Evolutionary conservation across 1,140 invertebrate genomes (phyloP).

Genomic region (Lycorma delicatula): DNA sequence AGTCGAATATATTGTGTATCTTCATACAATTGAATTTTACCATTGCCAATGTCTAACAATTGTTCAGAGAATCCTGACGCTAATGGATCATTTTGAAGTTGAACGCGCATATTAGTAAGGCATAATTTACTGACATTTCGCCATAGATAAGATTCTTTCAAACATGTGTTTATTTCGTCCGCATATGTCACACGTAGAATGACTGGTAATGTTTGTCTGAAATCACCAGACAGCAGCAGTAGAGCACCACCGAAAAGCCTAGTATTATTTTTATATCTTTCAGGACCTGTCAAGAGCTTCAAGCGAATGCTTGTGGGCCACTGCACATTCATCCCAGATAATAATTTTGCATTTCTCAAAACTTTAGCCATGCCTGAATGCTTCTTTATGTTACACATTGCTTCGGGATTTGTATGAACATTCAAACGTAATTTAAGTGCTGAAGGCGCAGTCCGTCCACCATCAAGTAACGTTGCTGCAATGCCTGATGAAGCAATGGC

Average conservation of each 20-base stretch:
- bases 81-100: constrained; percentile 21
- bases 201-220: constrained; percentile 40
- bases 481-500: no score
- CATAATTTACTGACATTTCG: constrained; percentile 30
- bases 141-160: constrained; percentile 39
- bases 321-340: no score
- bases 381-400: no score
- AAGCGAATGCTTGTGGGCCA: constrained; percentile 31
- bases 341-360: no score
- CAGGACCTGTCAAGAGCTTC: constrained; percentile 31
- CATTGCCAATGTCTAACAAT: constrained; percentile 25
- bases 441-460: no score
- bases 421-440: no score
- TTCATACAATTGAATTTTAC: constrained; percentile 9
- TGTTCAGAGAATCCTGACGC: constrained; percentile 27
- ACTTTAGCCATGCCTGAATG: no score
- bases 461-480: no score
- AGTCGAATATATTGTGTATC: constrained; percentile 5
- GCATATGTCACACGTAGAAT: constrained; percentile 34
- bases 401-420: no score
- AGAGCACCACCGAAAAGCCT: constrained; percentile 12
- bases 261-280: constrained; percentile 24
- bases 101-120: constrained; percentile 28
- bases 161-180: constrained; percentile 29
- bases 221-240: constrained; percentile 25